phyloP scores from a whole-genome alignment of 2,888 invertebrate genomes.

The Eupeodes latifasciatus region DNA sequence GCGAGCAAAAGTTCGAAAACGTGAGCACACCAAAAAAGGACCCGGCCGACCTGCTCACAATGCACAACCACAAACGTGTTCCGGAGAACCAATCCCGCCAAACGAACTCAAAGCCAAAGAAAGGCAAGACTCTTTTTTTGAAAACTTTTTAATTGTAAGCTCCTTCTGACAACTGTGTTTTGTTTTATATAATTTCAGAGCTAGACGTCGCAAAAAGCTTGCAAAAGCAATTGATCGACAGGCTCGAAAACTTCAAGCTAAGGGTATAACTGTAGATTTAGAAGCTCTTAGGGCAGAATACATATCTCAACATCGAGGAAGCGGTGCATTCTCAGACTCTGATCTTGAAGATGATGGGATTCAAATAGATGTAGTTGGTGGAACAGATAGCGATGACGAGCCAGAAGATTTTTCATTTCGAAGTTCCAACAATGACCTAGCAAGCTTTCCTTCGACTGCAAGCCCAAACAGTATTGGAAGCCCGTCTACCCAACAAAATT shows the following conservation, averaged over 20 bases:
- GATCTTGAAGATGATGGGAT: slow-evolving; percentile 88
- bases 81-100: slow-evolving; percentile 98
- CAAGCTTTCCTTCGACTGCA: slow-evolving; percentile 78
- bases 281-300: slow-evolving; percentile 94
- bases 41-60: slow-evolving; percentile 99
- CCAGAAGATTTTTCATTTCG: slow-evolving; percentile 85
- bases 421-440: slow-evolving; percentile 80
- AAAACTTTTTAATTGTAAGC: neutral
- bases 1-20: slow-evolving; percentile 99
- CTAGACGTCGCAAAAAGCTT: slow-evolving; percentile 95
- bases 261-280: slow-evolving; percentile 94
- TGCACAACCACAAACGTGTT: slow-evolving; percentile 98
- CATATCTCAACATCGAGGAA: slow-evolving; percentile 89
- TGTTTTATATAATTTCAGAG: slow-evolving; percentile 84
- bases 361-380: slow-evolving; percentile 94
- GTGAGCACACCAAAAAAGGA: slow-evolving; percentile 99
- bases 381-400: slow-evolving; percentile 89
- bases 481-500: slow-evolving; percentile 81
- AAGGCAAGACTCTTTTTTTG: slow-evolving; percentile 85
- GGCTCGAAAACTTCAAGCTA: slow-evolving; percentile 95
- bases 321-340: slow-evolving; percentile 87
- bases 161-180: neutral
- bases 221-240: slow-evolving; percentile 96
- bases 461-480: slow-evolving; percentile 78
- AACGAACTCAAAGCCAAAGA: slow-evolving; percentile 94